Percentiles rank a stretch among this genome's conserved stretches.
Conservation (phyloP, 2,797 vertebrate species). For the Leucoraja ocellata region DNA sequence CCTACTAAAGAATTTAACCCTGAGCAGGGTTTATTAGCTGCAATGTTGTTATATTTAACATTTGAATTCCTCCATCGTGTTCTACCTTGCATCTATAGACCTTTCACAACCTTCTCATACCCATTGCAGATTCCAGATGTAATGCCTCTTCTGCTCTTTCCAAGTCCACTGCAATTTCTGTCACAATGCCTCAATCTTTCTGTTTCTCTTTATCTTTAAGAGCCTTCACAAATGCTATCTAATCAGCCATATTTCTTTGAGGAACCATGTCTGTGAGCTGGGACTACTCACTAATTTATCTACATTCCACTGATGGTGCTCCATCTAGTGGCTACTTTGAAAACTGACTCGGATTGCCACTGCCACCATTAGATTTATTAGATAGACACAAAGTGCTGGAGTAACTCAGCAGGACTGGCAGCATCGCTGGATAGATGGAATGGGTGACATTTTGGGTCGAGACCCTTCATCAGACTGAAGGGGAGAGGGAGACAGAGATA, state of each 20-base stretch:
- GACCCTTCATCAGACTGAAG: too few species aligned
- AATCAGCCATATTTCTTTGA: background rate
- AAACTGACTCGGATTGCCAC: background rate
- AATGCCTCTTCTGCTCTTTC: background rate
- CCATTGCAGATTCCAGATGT: background rate
- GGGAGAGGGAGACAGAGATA: too few species aligned
- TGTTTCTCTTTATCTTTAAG: background rate
- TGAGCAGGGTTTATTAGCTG: too few species aligned
- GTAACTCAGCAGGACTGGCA: too few species aligned
- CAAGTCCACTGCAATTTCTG: background rate
- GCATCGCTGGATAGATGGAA: too few species aligned
- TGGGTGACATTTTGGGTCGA: too few species aligned
- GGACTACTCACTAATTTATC: background rate
- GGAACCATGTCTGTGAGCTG: background rate
- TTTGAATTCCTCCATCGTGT: background rate
- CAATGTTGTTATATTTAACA: too few species aligned
- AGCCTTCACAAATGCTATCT: background rate
- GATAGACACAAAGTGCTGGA: too few species aligned
- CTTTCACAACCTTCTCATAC: background rate
- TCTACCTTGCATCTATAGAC: background rate
- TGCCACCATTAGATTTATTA: background rate
- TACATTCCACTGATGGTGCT: background rate
- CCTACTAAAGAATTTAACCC: too few species aligned
- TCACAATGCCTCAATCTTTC: background rate
- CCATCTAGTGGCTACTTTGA: constrained; percentile 13